Evolutionary conservation across 2,797 vertebrate genomes (phyloP), one percentile per base, ranked within the genome.

Genomic region (Danio kyathit): DNA sequence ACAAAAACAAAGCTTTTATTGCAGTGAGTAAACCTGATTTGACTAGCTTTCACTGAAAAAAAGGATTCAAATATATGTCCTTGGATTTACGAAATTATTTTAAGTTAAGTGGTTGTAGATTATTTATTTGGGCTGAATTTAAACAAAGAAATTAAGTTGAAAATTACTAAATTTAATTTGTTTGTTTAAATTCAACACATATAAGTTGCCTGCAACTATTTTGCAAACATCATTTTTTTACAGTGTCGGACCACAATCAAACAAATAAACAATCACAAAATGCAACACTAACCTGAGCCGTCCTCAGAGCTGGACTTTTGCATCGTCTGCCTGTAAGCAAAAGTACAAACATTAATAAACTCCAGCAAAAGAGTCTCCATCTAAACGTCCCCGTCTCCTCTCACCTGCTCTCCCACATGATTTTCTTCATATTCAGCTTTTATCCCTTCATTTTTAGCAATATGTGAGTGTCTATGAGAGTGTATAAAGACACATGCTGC

Each of bases 241-340:
- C n/a, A 29, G 29, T 29, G 1, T 43, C 59, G 51, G 7, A 40
- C 56, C 29, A 38, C 66, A 54, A 59, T 19, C 7, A 74, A 40
- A 10, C 51, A 63, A 29, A 13, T 54, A 60, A 87, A 94, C 8
- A 56, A 10, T 44, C 12, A 74, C 10, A 76, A 3, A 44, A 16
- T 87, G 92, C 91, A 93, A 89, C 97, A 97, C 97, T 93, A 7
- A 80, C 96, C 95, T 85, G 95, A 96, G 84, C 96, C 93, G 84
- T 99, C 98, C 91, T 99, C 98, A 0, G 96, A 99, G 90, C 94
- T 96, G 82, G 97, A 99, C 92, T 98, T 99, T 91, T 97, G 96
- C 90, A 99, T 93, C 82, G 93, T 91, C 21, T 92, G 89, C 87
- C 95, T 96, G 86, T 83, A 90, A 91, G 57, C 79, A 81, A 88